Percentiles rank a stretch among this genome's conserved stretches.
These are phyloP conservation scores for Epirrhoe alternata DNA, from an alignment of 2,888 invertebrate species.

Conservation along the genomic window DNA sequence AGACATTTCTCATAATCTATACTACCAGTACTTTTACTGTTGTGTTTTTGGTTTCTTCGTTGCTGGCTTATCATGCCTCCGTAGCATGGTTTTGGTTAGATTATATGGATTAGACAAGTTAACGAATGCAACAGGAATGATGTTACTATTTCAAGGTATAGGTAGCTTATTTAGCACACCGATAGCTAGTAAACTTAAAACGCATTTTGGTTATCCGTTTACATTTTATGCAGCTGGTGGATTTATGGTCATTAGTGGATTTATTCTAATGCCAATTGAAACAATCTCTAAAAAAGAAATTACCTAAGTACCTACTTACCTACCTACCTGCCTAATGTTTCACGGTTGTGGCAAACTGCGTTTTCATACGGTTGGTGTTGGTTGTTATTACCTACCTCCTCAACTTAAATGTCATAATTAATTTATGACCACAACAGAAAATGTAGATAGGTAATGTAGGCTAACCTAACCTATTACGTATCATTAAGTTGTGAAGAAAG, in stretches of 20 bases:
- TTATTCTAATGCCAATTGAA: conserved; percentile 59
- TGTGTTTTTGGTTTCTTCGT: conserved; percentile 66
- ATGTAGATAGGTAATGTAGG: no score
- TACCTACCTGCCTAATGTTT: background rate
- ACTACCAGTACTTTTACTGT: conserved; percentile 70
- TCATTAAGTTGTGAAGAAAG: no score
- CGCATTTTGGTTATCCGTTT: conserved; percentile 58
- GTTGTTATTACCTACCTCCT: background rate
- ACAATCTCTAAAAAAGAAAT: conserved; percentile 50
- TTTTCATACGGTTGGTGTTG: background rate
- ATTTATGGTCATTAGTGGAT: conserved; percentile 63
- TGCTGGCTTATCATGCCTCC: conserved; percentile 61
- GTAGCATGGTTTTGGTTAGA: conserved; percentile 69
- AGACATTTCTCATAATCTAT: conserved; percentile 60
- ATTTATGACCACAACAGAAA: no score
- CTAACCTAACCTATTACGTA: no score
- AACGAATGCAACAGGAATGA: conserved; percentile 75
- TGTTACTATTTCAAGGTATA: conserved; percentile 73
- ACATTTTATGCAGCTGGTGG: conserved; percentile 68
- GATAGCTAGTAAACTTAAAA: conserved; percentile 63
- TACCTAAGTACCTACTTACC: conserved; percentile 26
- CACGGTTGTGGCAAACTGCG: background rate
- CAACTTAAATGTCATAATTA: no score
- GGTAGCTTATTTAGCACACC: conserved; percentile 74
- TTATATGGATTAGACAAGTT: conserved; percentile 75